These are phyloP conservation scores for Indicator maculatus DNA, from an alignment of 2,113 vertebrate species.

Conservation along the genomic window DNA sequence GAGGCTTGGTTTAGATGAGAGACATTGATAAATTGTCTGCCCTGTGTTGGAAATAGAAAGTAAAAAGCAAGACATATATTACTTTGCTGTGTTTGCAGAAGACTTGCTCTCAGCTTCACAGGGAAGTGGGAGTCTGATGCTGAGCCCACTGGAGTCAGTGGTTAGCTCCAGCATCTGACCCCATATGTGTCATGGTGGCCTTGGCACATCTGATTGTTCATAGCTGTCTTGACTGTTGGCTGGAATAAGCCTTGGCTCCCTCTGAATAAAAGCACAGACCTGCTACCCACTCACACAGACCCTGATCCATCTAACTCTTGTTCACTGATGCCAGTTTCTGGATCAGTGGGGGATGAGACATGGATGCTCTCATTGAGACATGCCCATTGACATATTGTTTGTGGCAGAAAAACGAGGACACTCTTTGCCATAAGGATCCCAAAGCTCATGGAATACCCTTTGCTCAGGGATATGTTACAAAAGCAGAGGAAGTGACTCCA, in stretches of 20 bases:
- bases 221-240: background rate
- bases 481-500: background rate
- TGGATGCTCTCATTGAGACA: background rate
- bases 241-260: background rate
- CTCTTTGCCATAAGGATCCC: background rate
- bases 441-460: background rate
- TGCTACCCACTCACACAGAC: background rate
- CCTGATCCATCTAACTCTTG: background rate
- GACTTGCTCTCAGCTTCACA: background rate
- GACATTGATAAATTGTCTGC: conserved; percentile 24
- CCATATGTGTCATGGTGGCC: rapidly evolving
- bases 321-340: background rate
- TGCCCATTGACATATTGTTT: background rate
- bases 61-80: background rate
- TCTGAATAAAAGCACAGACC: background rate
- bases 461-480: background rate
- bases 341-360: background rate
- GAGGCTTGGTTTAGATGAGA: conserved; percentile 29
- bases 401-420: background rate
- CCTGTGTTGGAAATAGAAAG: conserved; percentile 41
- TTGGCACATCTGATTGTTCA: background rate
- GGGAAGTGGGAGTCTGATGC: background rate
- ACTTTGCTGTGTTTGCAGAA: background rate
- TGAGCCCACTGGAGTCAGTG: background rate
- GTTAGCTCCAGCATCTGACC: background rate